These are phyloP conservation scores for Acrocephalus arundinaceus DNA, from an alignment of 2,113 vertebrate genomes.

Conservation along the genomic window DNA sequence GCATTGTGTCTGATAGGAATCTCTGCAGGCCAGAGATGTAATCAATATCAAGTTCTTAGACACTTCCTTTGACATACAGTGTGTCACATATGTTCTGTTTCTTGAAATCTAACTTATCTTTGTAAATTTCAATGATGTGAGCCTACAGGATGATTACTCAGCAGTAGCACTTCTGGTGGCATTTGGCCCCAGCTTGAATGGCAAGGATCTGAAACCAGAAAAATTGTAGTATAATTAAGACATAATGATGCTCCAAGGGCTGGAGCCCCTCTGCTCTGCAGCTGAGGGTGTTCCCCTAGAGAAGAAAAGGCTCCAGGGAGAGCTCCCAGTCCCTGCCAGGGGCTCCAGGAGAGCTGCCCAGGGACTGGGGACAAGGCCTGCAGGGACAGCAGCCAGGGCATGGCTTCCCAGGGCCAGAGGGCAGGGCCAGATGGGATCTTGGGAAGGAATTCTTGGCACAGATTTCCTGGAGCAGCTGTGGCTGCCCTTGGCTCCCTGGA, in stretches of 20 bases:
- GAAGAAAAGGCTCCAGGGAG: neutral
- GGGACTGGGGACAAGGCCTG: neutral
- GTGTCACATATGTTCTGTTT: neutral
- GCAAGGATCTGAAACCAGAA: neutral
- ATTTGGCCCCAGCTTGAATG: neutral
- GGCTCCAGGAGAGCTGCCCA: neutral
- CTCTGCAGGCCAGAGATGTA: neutral
- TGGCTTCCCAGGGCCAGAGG: neutral
- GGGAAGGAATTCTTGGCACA: neutral
- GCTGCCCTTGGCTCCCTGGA: neutral
- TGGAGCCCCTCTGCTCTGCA: neutral
- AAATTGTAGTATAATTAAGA: neutral
- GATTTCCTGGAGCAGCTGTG: neutral
- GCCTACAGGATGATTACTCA: neutral
- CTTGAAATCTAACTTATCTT: neutral
- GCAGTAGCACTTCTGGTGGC: neutral
- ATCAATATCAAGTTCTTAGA: neutral
- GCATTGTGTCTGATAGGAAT: neutral
- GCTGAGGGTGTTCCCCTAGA: fast-evolving
- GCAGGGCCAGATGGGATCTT: fast-evolving
- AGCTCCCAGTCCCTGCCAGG: neutral
- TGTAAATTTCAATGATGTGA: neutral
- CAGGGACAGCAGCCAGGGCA: neutral
- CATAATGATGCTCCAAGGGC: neutral
- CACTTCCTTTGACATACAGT: neutral